These are phyloP conservation scores for Eumerus sabulonum DNA, from an alignment of 2,888 invertebrate species.

Conservation along the genomic window DNA sequence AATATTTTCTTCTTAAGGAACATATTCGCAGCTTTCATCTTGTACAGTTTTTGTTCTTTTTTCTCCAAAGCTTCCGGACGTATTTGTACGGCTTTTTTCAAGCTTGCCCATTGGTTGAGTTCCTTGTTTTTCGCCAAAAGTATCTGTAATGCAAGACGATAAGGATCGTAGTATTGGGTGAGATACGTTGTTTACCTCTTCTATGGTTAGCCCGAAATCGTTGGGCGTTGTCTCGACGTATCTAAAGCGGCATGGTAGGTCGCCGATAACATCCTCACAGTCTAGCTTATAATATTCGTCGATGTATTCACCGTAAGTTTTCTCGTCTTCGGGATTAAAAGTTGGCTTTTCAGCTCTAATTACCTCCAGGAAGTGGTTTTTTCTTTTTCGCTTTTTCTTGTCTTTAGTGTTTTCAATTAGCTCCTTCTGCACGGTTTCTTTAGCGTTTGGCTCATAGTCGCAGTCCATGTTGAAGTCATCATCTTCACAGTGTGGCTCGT, in stretches of 20 bases:
- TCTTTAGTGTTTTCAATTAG: slow-evolving; percentile 81
- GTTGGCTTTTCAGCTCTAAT: slow-evolving; percentile 88
- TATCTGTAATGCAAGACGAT: slow-evolving; percentile 82
- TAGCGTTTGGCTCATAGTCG: slow-evolving; percentile 85
- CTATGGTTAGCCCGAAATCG: slow-evolving; percentile 92
- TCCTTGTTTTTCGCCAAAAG: slow-evolving; percentile 94
- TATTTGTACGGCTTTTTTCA: slow-evolving; percentile 91
- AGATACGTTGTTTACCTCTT: slow-evolving; percentile 88
- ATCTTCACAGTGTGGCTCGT: slow-evolving; percentile 86
- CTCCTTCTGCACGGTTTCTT: slow-evolving; percentile 81
- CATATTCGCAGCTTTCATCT: slow-evolving; percentile 86
- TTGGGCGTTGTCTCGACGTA: slow-evolving; percentile 94
- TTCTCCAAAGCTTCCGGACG: slow-evolving; percentile 88
- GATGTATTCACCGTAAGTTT: slow-evolving; percentile 91
- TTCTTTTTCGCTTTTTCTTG: slow-evolving; percentile 83
- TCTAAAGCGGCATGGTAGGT: slow-evolving; percentile 94
- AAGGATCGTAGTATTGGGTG: background rate
- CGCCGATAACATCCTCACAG: slow-evolving; percentile 96
- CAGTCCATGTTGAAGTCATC: slow-evolving; percentile 94
- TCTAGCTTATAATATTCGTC: slow-evolving; percentile 97
- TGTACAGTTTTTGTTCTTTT: slow-evolving; percentile 88
- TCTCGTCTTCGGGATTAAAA: slow-evolving; percentile 88
- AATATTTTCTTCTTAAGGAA: slow-evolving; percentile 88
- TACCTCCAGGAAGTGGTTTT: slow-evolving; percentile 88
- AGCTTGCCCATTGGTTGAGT: slow-evolving; percentile 95